Evolutionary conservation across 2,888 invertebrate species (phyloP).

Genomic region (Drosophila mettleri): DNA sequence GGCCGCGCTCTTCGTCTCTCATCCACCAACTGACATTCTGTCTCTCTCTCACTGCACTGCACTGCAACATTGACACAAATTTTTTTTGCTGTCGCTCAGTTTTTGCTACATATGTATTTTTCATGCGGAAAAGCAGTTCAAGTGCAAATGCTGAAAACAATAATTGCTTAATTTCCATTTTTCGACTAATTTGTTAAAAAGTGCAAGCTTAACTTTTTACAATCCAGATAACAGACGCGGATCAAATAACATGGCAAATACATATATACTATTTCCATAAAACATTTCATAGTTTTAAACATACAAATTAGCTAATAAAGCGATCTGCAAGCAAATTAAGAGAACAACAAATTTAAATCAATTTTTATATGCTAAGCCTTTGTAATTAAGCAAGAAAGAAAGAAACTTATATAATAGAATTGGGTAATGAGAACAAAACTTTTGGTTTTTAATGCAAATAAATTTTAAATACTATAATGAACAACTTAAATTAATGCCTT

Average conservation of each 20-base stretch:
- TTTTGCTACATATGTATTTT: conserved; percentile 40
- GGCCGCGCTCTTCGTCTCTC: conserved; percentile 12
- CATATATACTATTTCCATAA: conserved; percentile 37
- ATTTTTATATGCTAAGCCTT: conserved; percentile 65
- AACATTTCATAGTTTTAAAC: conserved; percentile 41
- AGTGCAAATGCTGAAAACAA: conserved; percentile 51
- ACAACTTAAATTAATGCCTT: not conserved
- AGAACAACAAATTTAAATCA: conserved; percentile 57
- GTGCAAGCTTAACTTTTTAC: conserved; percentile 42
- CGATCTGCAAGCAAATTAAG: conserved; percentile 32
- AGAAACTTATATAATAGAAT: conserved; percentile 41
- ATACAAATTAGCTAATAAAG: conserved; percentile 56
- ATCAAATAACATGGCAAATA: conserved; percentile 36
- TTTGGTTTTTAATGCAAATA: conserved; percentile 72
- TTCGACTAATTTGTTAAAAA: conserved; percentile 33
- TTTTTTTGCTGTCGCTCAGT: conserved; percentile 51
- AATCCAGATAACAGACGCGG: conserved; percentile 25
- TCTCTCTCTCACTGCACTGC: conserved; percentile 26
- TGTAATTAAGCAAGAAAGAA: conserved; percentile 54
- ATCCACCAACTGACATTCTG: not conserved
- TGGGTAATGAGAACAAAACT: conserved; percentile 57
- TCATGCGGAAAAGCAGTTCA: conserved; percentile 57
- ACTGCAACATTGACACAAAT: conserved; percentile 69
- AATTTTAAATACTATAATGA: conserved; percentile 58
- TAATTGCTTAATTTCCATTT: conserved; percentile 54